Evolutionary conservation across 2,888 invertebrate genomes (phyloP), one percentile per base, ranked within the genome.

Genomic region (Conchocele bisecta): DNA sequence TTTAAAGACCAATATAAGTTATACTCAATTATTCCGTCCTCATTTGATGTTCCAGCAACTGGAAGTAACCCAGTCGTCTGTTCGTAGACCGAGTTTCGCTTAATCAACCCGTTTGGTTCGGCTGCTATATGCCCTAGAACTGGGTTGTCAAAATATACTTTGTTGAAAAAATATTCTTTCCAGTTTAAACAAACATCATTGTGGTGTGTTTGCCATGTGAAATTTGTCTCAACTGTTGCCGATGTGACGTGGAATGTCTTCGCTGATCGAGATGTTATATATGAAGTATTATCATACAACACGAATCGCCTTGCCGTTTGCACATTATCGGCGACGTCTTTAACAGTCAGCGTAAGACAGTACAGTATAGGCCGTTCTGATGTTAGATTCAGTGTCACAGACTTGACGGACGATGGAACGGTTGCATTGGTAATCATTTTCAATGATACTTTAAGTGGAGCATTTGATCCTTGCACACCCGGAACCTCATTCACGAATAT

Each of bases 71-170:
- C 80, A 15, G 59, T 48, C 22, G 33, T 63, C 39, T 83, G 80
- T 22, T 83, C 83, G 44, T 83, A 83, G 2, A 50, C 48, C 2
- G 65, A 72, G n/a, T n/a, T n/a, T n/a, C n/a, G n/a, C 20, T 56
- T 33, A 17, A 41, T 39, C n/a, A n/a, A n/a, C n/a, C n/a, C n/a
- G n/a, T n/a, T n/a, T n/a, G n/a, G n/a, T 17, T 44, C 59, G 13
- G 66, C 28, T 20, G 41, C 53, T n/a, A 59, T 59, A 15, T 35
- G 51, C 15, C 54, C 51, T 26, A 79, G 29, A 20, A 70, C 42
- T 22, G 68, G 41, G 24, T 61, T 51, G 11, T 66, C 24, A 9
- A 44, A 41, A 46, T 61, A 54, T 28, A 44, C 35, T 20, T 56
- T 51, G 54, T 80, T 80, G 24, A 54, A 39, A 46, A 67, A 80